Evolutionary conservation across 2,113 vertebrate species (phyloP), one percentile per base, ranked within the genome.

Genomic region (Struthio camelus): DNA sequence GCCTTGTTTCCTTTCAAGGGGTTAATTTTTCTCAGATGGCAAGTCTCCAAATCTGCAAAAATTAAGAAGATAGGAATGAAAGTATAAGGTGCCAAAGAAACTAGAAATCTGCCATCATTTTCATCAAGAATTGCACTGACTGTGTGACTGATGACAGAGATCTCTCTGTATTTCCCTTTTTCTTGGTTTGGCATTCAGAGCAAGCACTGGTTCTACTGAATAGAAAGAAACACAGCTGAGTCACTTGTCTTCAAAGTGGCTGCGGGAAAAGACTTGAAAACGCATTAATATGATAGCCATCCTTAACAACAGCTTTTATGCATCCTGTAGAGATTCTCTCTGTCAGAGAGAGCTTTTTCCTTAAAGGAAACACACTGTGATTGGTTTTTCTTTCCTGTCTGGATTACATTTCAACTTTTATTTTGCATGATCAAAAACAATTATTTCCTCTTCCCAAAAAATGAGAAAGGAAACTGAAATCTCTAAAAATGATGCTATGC

Each of bases 181-280:
- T 94, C 72, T 94, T 72, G 78, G 77, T 95, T 92, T 96, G 86
- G 72, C 92, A 94, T 86, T 96, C 95, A 96, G 93, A 96, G 79
- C 79, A 94, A 96, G 93, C 61, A 80, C 72, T 75, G 54, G 28
- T 80, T 96, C 89, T 87, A 53, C 70, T 56, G 28, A 94, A 94
- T 44, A 72, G 90, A 96, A 91, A 87, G 91, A 70, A 93, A 82
- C 75, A 95, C 65, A 69, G 50, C 95, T 95, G 95, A 87, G 78
- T 91, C 81, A 84, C 95, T 76, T 87, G 78, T 82, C 85, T 85
- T 88, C 87, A 87, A 93, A 97, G 86, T 94, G 88, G 91, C 94
- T 96, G 82, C 81, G 89, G 91, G 62, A 92, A 73, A 87, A 96
- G 78, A 92, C 78, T 53, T 9, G 25, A 90, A 95, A 91, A 62